phyloP scores from a whole-genome alignment of 2,888 invertebrate species.

The Nephrotoma appendiculata region DNA sequence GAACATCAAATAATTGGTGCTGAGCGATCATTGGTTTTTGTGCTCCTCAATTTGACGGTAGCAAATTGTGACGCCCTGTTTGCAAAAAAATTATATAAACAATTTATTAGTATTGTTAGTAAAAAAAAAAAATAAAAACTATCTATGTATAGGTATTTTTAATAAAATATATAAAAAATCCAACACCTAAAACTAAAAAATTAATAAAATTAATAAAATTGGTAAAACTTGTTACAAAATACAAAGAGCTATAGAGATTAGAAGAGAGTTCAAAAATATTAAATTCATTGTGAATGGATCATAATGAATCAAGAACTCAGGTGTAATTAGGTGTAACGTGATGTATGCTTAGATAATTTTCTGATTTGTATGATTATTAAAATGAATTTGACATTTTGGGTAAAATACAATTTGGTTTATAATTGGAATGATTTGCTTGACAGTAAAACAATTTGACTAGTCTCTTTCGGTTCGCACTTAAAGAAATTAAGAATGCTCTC shows the following conservation, averaged over 20 bases:
- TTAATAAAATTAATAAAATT: not conserved
- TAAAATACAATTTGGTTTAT: no score
- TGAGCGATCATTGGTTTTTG: constrained; percentile 74
- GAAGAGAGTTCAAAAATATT: not conserved
- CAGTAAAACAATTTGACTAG: no score
- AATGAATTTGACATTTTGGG: no score
- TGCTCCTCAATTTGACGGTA: constrained; percentile 76
- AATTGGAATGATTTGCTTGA: no score
- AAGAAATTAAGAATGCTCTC: no score
- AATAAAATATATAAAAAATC: not conserved
- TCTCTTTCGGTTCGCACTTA: no score
- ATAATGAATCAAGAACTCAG: not conserved
- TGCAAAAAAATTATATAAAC: not conserved
- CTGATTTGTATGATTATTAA: not conserved
- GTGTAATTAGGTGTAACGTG: not conserved
- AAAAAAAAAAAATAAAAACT: not conserved
- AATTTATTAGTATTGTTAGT: not conserved
- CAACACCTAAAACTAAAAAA: constrained; percentile 1
- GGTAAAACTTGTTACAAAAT: not conserved
- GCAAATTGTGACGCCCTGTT: constrained; percentile 74
- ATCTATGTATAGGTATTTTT: not conserved
- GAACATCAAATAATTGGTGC: constrained; percentile 38
- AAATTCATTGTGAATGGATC: not conserved
- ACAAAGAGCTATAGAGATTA: not conserved
- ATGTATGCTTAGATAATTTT: not conserved